phyloP scores from a whole-genome alignment of 2,113 vertebrate genomes.

The Ardeotis arabs region DNA sequence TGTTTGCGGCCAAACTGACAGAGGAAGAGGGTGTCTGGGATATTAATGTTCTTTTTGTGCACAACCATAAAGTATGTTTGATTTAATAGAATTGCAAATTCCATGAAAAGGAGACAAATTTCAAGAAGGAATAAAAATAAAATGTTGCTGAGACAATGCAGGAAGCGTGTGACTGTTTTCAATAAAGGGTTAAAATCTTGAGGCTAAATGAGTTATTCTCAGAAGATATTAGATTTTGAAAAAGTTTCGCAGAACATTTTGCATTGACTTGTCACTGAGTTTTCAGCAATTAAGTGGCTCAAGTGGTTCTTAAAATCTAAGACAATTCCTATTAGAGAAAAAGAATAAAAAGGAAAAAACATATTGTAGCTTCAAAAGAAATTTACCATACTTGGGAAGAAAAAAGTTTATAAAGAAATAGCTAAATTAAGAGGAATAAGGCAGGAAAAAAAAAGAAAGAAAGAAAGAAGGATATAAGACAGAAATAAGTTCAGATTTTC shows the following conservation, averaged over 20 bases:
- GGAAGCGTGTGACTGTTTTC: not conserved
- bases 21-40: not conserved
- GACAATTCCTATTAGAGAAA: not conserved
- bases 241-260: not conserved
- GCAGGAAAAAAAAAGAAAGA: not conserved
- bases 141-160: not conserved
- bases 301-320: not conserved
- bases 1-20: not conserved
- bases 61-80: not conserved
- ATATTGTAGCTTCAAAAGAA: not conserved
- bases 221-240: not conserved
- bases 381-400: not conserved
- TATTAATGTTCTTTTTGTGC: constrained; percentile 15
- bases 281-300: not conserved
- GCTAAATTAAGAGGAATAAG: not conserved
- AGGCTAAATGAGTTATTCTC: not conserved
- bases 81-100: not conserved
- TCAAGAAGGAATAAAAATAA: not conserved
- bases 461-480: not conserved
- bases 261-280: not conserved
- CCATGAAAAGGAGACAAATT: not conserved
- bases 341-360: not conserved
- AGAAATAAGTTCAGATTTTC: not conserved
- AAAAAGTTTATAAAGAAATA: not conserved
- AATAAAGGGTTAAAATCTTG: not conserved